These are phyloP conservation scores for Smittia aterrima DNA, from an alignment of 2,888 invertebrate genomes.

Conservation along the genomic window DNA sequence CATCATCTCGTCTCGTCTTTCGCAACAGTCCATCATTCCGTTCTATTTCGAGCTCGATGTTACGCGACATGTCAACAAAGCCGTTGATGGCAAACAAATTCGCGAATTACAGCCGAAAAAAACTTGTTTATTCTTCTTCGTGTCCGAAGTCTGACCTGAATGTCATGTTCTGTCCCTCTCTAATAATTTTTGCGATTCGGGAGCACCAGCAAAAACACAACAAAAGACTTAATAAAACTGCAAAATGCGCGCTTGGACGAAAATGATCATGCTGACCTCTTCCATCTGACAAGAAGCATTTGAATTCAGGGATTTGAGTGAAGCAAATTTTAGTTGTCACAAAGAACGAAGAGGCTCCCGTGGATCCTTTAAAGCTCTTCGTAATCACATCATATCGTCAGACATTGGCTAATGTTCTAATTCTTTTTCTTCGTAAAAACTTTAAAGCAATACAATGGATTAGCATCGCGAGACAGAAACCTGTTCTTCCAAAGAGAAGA, in stretches of 20 bases:
- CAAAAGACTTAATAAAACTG: neutral
- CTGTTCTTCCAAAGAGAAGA: neutral
- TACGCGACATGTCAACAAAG: slow-evolving; percentile 36
- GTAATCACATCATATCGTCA: neutral
- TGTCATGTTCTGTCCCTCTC: neutral
- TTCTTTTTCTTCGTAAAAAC: neutral
- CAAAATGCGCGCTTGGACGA: neutral
- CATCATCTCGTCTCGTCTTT: neutral
- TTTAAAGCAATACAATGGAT: neutral
- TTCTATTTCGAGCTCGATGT: neutral
- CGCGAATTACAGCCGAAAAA: slow-evolving; percentile 3
- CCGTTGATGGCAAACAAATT: slow-evolving; percentile 39
- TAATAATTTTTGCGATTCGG: neutral
- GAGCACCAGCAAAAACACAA: neutral
- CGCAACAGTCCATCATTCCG: neutral
- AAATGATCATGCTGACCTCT: neutral
- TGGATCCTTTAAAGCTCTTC: too few relatives aligned
- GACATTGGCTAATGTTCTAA: neutral
- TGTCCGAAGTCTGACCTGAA: neutral
- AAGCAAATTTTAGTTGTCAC: too few relatives aligned
- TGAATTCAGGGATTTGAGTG: too few relatives aligned
- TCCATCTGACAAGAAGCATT: neutral
- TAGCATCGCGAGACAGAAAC: neutral
- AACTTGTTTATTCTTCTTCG: slow-evolving; percentile 24
- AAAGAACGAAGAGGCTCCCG: too few relatives aligned